These are phyloP conservation scores for Melospiza melodia DNA, from an alignment of 2,113 vertebrate species.

Conservation along the genomic window DNA sequence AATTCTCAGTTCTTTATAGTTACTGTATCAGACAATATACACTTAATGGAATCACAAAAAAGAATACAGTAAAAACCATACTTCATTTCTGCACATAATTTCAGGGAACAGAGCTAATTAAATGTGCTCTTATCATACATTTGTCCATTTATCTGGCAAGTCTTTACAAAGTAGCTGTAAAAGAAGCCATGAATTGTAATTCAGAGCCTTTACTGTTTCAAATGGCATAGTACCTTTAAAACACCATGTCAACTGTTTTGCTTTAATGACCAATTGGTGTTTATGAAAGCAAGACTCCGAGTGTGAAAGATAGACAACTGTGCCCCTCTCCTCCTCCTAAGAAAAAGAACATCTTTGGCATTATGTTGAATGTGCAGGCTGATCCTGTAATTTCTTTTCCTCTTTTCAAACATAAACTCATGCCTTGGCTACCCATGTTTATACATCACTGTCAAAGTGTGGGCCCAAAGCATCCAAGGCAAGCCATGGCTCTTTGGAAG, in stretches of 20 bases:
- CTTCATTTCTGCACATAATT: constrained; percentile 53
- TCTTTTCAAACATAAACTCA: not conserved
- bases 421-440: not conserved
- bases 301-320: not conserved
- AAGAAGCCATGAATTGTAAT: not conserved
- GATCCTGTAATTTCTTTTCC: not conserved
- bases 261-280: not conserved
- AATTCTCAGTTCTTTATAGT: constrained; percentile 49
- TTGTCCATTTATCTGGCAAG: constrained; percentile 28
- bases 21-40: constrained; percentile 27
- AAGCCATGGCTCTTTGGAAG: not conserved
- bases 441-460: not conserved
- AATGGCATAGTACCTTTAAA: not conserved
- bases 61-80: constrained; percentile 33
- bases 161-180: constrained; percentile 33
- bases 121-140: constrained; percentile 32
- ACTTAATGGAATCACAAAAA: constrained; percentile 26
- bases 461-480: not conserved
- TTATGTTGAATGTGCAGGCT: not conserved
- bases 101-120: constrained; percentile 49
- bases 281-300: not conserved
- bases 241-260: not conserved
- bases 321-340: not conserved
- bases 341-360: not conserved
- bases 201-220: not conserved